A percentile compares a stretch with the other conserved stretches of the same genome.
Conservation (phyloP, 1,140 invertebrate species). For the Olivierus martensii region DNA sequence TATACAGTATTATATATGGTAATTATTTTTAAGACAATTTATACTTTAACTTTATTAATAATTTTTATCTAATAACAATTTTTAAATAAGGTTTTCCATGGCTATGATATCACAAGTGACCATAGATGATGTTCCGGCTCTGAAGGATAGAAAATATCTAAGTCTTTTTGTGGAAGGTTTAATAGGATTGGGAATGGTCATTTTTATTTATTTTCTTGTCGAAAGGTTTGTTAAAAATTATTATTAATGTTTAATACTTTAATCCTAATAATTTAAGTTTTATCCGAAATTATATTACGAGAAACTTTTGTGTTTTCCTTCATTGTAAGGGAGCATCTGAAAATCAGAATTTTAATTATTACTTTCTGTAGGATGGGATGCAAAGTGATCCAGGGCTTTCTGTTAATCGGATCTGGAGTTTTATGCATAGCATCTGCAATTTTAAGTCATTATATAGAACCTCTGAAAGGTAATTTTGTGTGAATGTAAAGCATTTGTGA, state of each 20-base stretch:
- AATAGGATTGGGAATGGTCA: slow-evolving; percentile 9
- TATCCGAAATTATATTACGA: too few relatives aligned
- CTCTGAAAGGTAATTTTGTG: too few relatives aligned
- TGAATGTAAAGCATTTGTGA: too few relatives aligned
- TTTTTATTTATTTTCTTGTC: slow-evolving; percentile 9
- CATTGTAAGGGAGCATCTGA: too few relatives aligned
- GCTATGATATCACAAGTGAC: slow-evolving; percentile 4
- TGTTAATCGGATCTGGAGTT: slow-evolving; percentile 2
- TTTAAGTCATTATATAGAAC: neutral
- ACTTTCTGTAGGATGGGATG: slow-evolving; percentile 7
- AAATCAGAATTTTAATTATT: too few relatives aligned
- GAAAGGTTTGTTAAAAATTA: slow-evolving; percentile 1
- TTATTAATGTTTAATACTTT: too few relatives aligned
- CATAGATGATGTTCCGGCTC: slow-evolving; percentile 7
- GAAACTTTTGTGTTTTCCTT: too few relatives aligned
- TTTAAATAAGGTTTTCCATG: slow-evolving; percentile 6
- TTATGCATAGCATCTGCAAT: slow-evolving; percentile 4
- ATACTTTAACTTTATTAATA: slow-evolving; percentile 1
- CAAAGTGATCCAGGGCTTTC: neutral
- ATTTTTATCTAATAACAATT: neutral
- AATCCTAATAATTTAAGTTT: too few relatives aligned
- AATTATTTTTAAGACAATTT: neutral
- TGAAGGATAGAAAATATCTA: slow-evolving; percentile 7
- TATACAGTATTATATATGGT: slow-evolving; percentile 15
- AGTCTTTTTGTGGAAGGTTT: slow-evolving; percentile 7